A percentile compares a stretch with the other conserved stretches of the same genome.
These are phyloP conservation scores for Aspidiotus destructor DNA, from an alignment of 2,888 invertebrate species.

Conservation along the genomic window DNA sequence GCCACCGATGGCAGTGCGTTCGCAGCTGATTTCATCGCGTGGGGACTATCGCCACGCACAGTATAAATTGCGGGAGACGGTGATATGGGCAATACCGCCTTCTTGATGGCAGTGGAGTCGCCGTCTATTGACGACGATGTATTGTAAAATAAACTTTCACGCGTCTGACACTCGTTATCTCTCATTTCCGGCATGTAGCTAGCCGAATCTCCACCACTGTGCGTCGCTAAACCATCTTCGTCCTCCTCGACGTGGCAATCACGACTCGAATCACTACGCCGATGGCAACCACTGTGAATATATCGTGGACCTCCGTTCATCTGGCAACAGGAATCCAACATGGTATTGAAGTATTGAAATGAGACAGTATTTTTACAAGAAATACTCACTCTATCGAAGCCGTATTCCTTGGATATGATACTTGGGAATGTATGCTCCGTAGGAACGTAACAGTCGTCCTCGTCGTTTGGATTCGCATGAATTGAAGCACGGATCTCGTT, in stretches of 20 bases:
- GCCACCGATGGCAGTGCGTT: constrained; percentile 34
- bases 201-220: constrained; percentile 28
- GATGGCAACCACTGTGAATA: constrained; percentile 2
- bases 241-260: constrained; percentile 35
- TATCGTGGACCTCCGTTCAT: constrained; percentile 27
- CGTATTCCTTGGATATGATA: constrained; percentile 18
- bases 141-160: constrained; percentile 59
- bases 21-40: constrained; percentile 39
- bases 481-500: constrained; percentile 31
- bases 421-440: constrained; percentile 28
- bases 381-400: constrained; percentile 23
- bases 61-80: constrained; percentile 39
- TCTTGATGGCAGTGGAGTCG: constrained; percentile 33
- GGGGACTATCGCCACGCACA: constrained; percentile 37
- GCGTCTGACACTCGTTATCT: constrained; percentile 70
- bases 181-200: constrained; percentile 46
- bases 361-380: neutral
- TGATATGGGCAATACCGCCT: constrained; percentile 29
- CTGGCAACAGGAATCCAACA: neutral
- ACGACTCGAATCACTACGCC: constrained; percentile 8
- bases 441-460: constrained; percentile 35
- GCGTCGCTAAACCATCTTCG: constrained; percentile 34
- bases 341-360: too few relatives aligned
- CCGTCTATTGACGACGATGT: constrained; percentile 16
- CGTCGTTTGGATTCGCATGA: constrained; percentile 11